These are phyloP conservation scores for Hydriomena furcata DNA, from an alignment of 2,888 invertebrate genomes.

Conservation along the genomic window DNA sequence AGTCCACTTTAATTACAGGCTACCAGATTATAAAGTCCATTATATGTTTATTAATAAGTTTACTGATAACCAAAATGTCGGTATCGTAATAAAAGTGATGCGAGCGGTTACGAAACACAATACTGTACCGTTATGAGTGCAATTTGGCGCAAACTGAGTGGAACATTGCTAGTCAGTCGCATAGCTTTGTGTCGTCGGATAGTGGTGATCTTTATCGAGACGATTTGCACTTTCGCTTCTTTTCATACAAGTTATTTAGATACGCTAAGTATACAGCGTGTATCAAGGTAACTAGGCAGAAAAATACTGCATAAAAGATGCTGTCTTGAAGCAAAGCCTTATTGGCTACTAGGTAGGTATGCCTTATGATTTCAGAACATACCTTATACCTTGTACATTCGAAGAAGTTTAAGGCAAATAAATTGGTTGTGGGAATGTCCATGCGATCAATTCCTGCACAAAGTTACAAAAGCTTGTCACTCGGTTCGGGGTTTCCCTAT, in stretches of 20 bases:
- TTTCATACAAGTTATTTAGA: slow-evolving; percentile 5
- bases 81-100: slow-evolving; percentile 1
- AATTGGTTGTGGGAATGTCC: no score
- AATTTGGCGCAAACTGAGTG: slow-evolving; percentile 36
- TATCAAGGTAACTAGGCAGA: background rate
- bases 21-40: no score
- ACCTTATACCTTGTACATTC: no score
- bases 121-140: slow-evolving; percentile 11
- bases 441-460: no score
- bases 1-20: no score
- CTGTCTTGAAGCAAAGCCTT: no score
- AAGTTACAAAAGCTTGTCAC: no score
- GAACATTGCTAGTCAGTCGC: slow-evolving; percentile 21
- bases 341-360: no score
- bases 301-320: background rate
- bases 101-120: slow-evolving; percentile 9
- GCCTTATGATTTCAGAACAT: no score
- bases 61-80: background rate
- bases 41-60: background rate
- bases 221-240: slow-evolving; percentile 26
- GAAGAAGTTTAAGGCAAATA: no score
- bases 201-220: slow-evolving; percentile 18
- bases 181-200: slow-evolving; percentile 20
- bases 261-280: background rate
- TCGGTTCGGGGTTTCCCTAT: no score